Evolutionary conservation across 2,113 vertebrate genomes (phyloP), one percentile per base, ranked within the genome.

Genomic region (Pseudorhombus dupliciocellatus): DNA sequence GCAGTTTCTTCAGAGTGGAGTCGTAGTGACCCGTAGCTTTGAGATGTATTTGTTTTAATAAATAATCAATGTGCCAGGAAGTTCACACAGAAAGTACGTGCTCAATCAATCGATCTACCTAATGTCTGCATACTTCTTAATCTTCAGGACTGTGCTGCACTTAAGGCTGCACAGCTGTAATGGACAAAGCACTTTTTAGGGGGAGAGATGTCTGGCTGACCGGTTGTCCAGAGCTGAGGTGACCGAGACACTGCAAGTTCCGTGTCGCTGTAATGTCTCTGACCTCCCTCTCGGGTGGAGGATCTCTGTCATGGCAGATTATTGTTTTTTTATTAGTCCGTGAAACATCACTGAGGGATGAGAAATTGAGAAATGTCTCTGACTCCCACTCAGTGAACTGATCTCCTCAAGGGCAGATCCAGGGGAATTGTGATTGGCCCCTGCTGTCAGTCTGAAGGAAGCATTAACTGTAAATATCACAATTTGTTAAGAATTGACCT

Each of bases 51-150:
- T 77, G 84, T 83, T 83, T 82, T 65, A 88, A 85, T 84, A 86
- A 88, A 76, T 86, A 74, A 88, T 87, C 77, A 80, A 75, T 77
- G 34, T 75, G 31, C 54, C 79, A 81, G 85, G 84, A 88, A 89
- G 81, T 80, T 75, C 5, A 22, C n/a, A 52, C 60, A 84, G 83
- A 73, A 85, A 85, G 72, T 48, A 76, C 59, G 37, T 75, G 59
- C 78, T 90, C 77, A 81, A 46, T 87, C 74, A 86, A 89, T 91
- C 71, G 82, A 91, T 87, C 68, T 66, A 21, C 12, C 30, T 78
- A 78, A 70, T 81, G 75, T 81, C 65, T 81, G 4, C 26, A 1
- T 73, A 52, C 77, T 79, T 81, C 74, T 28, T 21, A 62, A 66
- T 24, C 7, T 71, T 75, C 51, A 71, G 73, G 74, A 62, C 65